Base-by-base conservation (phyloP, 2,797 vertebrate genomes). In the Girardinus metallicus region DNA sequence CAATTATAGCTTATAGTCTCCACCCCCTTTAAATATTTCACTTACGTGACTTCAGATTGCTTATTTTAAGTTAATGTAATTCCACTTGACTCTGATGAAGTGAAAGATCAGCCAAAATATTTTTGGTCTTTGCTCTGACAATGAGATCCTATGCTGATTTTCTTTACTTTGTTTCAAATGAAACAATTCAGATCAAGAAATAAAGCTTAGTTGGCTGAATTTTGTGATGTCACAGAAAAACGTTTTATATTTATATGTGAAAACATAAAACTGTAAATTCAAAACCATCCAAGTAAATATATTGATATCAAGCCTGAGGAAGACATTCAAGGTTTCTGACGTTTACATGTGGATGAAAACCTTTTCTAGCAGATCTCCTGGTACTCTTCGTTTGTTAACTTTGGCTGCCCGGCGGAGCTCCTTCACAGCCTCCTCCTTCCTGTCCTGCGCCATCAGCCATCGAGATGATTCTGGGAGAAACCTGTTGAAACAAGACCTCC, bases 401-500 rank as follows among this genome's bases (percentile, higher is more conserved):
- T 62, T 73, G 0, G 97, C 96, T 5, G 95, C 97, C 78, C 93
- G 96, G 80, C 91, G 89, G 15, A 98, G 85, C 51, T 95, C 11
- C 34, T 88, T 93, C 79, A 93, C 96, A 1, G 97, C 97, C 73
- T 95, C 93, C 49, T 97, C 86, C 13, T 92, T 88, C 80, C 83
- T 96, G 46, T 96, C 96, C 86, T 92, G 95, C 1, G 93, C 96
- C 68, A 97, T 78, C n/a, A 97, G 96, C 98, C 97, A 98, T 26
- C 96, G 93, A 15, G 96, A 95, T 0, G 97, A 97, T 80, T 98
- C 97, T 12, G 97, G 97, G 2, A 99, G 88, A 77, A 95, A 73
- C 95, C 97, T 98, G 41, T 51, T 2, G 3, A 70, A 4, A 60
- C 0, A 74, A 51, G 36, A 23, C 3, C 6, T 47, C 29, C 15